phyloP scores from a whole-genome alignment of 2,888 invertebrate genomes.

The Acanthococcus lagerstroemiae region DNA sequence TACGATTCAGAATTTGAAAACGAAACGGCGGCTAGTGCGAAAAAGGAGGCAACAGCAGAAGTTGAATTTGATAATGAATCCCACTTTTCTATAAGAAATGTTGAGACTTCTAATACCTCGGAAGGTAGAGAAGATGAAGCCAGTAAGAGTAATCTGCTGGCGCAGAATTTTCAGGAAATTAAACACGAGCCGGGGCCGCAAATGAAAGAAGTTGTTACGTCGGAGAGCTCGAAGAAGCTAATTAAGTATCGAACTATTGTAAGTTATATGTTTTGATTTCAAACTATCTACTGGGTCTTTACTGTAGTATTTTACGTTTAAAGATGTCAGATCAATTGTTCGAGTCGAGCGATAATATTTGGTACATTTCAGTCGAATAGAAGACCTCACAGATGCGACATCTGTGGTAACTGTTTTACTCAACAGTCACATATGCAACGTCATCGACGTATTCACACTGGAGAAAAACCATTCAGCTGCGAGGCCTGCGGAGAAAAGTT shows the following conservation, averaged over 20 bases:
- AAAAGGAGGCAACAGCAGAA: neutral
- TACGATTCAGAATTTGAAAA: neutral
- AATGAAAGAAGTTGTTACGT: too few relatives aligned
- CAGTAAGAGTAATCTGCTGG: neutral
- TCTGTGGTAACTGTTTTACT: constrained; percentile 23
- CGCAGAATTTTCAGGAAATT: neutral
- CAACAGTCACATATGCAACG: constrained; percentile 26
- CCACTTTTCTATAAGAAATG: neutral
- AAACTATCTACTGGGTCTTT: too few relatives aligned
- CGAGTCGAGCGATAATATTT: too few relatives aligned
- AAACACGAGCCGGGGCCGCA: neutral
- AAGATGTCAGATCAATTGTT: too few relatives aligned
- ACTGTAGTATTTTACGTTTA: too few relatives aligned
- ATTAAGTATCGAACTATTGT: neutral
- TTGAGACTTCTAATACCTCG: neutral
- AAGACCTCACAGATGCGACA: constrained; percentile 21
- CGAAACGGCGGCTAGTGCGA: too few relatives aligned
- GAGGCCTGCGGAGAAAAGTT: constrained; percentile 3
- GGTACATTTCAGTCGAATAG: neutral
- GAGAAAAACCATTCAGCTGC: constrained; percentile 6
- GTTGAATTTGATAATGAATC: neutral
- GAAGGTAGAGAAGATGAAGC: neutral
- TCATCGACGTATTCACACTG: constrained; percentile 1
- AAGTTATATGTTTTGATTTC: too few relatives aligned
- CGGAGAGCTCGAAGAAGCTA: too few relatives aligned